Evolutionary conservation across 2,888 invertebrate genomes (phyloP).

Genomic region (Epistrophe grossulariae): DNA sequence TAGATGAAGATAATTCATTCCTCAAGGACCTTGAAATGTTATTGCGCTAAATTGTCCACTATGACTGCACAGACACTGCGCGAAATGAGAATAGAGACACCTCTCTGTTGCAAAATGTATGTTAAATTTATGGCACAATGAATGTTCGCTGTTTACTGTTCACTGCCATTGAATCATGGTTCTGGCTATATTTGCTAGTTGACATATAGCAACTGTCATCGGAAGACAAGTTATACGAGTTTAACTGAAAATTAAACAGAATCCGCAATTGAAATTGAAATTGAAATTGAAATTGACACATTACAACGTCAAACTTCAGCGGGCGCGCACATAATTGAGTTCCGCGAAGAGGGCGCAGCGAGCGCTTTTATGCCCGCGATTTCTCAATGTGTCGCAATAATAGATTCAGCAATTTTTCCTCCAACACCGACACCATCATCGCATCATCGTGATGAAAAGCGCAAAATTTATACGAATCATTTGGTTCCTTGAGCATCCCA

Average conservation of each 20-base stretch:
- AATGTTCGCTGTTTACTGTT: conserved; percentile 34
- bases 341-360: conserved; percentile 48
- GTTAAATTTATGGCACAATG: conserved; percentile 33
- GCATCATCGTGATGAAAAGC: too few species aligned
- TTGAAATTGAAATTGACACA: conserved; percentile 75
- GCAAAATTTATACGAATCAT: conserved; percentile 72
- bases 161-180: not conserved
- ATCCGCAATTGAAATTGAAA: conserved; percentile 74
- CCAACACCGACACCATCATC: conserved; percentile 26
- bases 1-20: conserved; percentile 25
- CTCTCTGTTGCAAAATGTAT: not conserved
- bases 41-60: conserved; percentile 47
- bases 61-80: not conserved
- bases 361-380: conserved; percentile 51
- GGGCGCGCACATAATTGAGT: conserved; percentile 67
- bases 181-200: not conserved
- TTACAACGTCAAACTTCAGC: conserved; percentile 72
- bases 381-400: conserved; percentile 62
- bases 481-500: conserved; percentile 44
- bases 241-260: conserved; percentile 69
- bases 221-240: conserved; percentile 70
- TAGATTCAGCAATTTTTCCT: conserved; percentile 73
- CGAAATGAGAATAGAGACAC: conserved; percentile 17
- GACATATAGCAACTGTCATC: conserved; percentile 71
- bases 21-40: conserved; percentile 56